These are phyloP conservation scores for Pseudopleuronectes americanus DNA, from an alignment of 2,797 vertebrate genomes.

Conservation along the genomic window DNA sequence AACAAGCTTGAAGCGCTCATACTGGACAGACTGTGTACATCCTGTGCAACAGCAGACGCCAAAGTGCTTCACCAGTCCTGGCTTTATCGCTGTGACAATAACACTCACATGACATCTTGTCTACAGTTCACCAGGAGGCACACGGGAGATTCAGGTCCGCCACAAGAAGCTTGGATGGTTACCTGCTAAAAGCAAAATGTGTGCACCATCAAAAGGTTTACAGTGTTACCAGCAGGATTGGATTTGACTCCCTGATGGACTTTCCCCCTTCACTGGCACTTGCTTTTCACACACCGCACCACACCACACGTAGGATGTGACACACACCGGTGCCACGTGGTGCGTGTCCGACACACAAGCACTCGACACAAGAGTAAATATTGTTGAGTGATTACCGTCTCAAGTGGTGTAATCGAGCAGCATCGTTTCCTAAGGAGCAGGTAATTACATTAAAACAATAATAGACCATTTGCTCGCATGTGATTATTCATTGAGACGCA, in stretches of 20 bases:
- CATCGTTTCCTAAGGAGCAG: slow-evolving; percentile 21
- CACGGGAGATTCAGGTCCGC: neutral
- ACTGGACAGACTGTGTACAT: too few species aligned
- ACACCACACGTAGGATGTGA: slow-evolving; percentile 1
- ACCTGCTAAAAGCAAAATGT: slow-evolving; percentile 18
- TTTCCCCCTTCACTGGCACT: slow-evolving; percentile 17
- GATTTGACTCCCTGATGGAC: slow-evolving; percentile 11
- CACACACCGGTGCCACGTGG: neutral
- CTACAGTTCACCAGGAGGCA: neutral
- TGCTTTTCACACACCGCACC: neutral
- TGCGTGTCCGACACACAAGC: neutral
- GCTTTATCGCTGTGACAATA: neutral
- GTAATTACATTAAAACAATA: slow-evolving; percentile 37
- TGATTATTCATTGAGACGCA: slow-evolving; percentile 30
- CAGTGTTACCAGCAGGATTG: neutral
- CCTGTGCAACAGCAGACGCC: too few species aligned
- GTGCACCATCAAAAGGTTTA: neutral
- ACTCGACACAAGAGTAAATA: neutral
- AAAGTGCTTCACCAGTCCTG: too few species aligned
- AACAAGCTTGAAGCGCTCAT: too few species aligned
- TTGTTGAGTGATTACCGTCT: slow-evolving; percentile 8
- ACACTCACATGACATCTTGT: neutral
- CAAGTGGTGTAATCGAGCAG: slow-evolving; percentile 18
- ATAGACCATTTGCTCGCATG: slow-evolving; percentile 29
- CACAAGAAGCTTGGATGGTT: neutral